Percentiles rank a stretch among this genome's conserved stretches.
Evolutionary conservation across 2,888 invertebrate genomes (phyloP).

Genomic region (Netelia virgata): DNA sequence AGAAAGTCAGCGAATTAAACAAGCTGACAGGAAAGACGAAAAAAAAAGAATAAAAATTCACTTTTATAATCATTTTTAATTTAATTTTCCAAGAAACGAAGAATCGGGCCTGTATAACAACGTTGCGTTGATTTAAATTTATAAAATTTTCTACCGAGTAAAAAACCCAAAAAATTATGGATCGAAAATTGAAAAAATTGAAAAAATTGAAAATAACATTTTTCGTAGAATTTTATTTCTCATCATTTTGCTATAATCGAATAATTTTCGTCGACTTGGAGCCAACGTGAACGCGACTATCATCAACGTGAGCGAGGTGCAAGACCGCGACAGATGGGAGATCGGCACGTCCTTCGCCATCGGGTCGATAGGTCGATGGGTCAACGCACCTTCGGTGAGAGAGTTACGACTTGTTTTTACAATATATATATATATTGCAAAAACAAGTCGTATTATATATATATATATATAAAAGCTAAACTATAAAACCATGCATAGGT

Average conservation of each 20-base stretch:
- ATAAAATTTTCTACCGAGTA: neutral
- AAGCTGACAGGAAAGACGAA: neutral
- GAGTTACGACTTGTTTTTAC: conserved; percentile 38
- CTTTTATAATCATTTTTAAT: too few species aligned
- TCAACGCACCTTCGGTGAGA: conserved; percentile 31
- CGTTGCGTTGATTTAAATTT: neutral
- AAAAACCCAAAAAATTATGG: neutral
- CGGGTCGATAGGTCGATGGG: conserved; percentile 58
- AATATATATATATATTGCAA: too few species aligned
- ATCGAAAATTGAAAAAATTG: neutral
- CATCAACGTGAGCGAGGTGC: neutral
- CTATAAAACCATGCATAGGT: conserved; percentile 27
- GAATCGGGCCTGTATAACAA: too few species aligned
- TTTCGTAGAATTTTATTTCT: too few species aligned
- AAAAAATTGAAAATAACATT: too few species aligned
- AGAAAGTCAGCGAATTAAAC: neutral
- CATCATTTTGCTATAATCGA: conserved; percentile 17
- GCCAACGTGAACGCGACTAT: neutral
- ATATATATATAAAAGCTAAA: neutral
- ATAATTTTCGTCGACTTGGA: conserved; percentile 12
- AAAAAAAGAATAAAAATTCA: neutral
- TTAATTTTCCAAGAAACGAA: too few species aligned
- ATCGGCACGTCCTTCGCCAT: conserved; percentile 45
- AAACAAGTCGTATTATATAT: too few species aligned
- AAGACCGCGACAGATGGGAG: conserved; percentile 47